Evolutionary conservation across 2,797 vertebrate species (phyloP), one percentile per base, ranked within the genome.

Genomic region (Orientallactaga sibirica): DNA sequence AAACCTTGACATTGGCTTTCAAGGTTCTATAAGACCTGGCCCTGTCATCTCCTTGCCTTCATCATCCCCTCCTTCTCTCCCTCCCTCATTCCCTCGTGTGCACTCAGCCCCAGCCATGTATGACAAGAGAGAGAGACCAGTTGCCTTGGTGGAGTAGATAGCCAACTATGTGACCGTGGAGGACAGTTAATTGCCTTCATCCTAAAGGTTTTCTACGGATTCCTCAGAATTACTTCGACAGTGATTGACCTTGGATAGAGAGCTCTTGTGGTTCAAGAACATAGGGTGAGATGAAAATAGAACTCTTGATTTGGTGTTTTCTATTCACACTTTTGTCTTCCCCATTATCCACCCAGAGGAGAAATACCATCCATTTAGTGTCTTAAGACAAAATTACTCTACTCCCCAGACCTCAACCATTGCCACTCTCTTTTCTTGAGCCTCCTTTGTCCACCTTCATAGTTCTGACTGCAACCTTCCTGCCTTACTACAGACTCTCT

Each of bases 1-100:
- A 92, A 95, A 64, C 95, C 90, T 88, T 92, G 84, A 92, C 1
- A 91, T 74, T 5, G 37, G 48, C 83, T 92, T 89, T 82, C 84
- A 61, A 83, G 64, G 43, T 48, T 67, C 33, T 33, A 4, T 15
- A 83, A 18, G 58, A 66, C 64, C 79, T 64, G 48, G 41, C 11
- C 78, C 62, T 66, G 7, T 83, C 41, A 37, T 43, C 67, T 92
- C 70, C 73, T 75, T 61, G 55, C 76, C 79, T 73, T 80, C 82
- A 73, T 52, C 29, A 10, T 37, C 52, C 33, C 33, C 33, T 37
- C 33, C 33, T 37, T 37, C 33, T 37, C 33, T 37, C 33, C 33
- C 33, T 37, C 33, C 37, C 62, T 80, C 52, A 18, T 15, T 27
- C 41, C 10, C 7, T 33, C 58, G 48, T 58, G 43, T 70, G 20